A percentile compares a stretch with the other conserved stretches of the same genome.
Evolutionary conservation across 1,140 invertebrate genomes (phyloP).

Genomic region (Cydia fagiglandana): DNA sequence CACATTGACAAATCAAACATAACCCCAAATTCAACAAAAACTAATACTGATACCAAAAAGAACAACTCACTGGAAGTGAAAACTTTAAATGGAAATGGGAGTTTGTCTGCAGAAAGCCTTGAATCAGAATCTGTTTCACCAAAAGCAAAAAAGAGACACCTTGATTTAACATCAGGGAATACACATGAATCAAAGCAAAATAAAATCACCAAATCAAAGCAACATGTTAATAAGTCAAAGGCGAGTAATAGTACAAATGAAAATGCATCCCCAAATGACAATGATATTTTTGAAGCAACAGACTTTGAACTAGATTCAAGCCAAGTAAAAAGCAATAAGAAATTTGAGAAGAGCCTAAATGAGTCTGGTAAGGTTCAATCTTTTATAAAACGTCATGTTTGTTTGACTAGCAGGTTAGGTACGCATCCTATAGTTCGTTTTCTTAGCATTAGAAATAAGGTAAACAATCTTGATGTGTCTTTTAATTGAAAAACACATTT

Average conservation of each 20-base stretch:
- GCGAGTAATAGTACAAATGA: background rate
- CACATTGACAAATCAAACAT: background rate
- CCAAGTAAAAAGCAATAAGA: conserved; percentile 44
- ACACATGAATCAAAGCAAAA: background rate
- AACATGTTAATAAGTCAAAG: background rate
- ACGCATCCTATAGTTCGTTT: conserved; percentile 18
- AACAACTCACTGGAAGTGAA: background rate
- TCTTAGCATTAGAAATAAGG: too few relatives aligned
- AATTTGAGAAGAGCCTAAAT: conserved; percentile 62
- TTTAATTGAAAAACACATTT: too few relatives aligned
- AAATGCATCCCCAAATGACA: conserved; percentile 42
- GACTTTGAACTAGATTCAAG: conserved; percentile 39
- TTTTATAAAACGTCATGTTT: background rate
- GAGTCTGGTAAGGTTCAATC: conserved; percentile 55
- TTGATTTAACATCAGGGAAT: background rate
- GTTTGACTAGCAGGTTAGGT: background rate
- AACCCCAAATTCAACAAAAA: background rate
- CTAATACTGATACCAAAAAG: background rate
- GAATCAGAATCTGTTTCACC: conserved; percentile 6
- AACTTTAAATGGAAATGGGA: conserved; percentile 5
- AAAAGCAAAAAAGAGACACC: background rate
- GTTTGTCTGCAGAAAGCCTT: conserved; percentile 16
- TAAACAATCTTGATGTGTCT: too few relatives aligned
- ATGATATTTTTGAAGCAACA: conserved; percentile 59
- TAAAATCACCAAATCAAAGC: background rate